These are phyloP conservation scores for Gymnothorax javanicus DNA, from an alignment of 2,797 vertebrate genomes.

Conservation along the genomic window DNA sequence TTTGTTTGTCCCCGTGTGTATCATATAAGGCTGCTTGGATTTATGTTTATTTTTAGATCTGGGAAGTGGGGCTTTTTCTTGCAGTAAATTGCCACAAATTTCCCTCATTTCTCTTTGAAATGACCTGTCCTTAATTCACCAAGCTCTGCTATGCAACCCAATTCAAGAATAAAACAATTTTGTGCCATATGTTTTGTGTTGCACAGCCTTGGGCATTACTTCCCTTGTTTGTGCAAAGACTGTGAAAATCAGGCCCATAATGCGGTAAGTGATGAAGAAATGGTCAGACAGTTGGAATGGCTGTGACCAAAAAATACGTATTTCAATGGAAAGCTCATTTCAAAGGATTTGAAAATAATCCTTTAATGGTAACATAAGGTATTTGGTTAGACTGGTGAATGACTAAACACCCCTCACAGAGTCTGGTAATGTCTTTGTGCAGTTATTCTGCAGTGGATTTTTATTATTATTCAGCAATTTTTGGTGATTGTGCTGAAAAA, in stretches of 20 bases:
- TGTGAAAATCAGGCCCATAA: constrained; percentile 44
- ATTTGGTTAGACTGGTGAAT: constrained; percentile 59
- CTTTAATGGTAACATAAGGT: constrained; percentile 72
- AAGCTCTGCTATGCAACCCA: neutral
- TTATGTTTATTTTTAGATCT: neutral
- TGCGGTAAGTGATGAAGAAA: constrained; percentile 78
- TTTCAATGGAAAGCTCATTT: constrained; percentile 76
- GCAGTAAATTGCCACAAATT: neutral
- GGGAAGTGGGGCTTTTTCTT: neutral
- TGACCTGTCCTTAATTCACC: neutral
- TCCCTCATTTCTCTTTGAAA: neutral
- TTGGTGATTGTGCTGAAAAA: neutral
- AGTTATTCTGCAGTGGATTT: constrained; percentile 11
- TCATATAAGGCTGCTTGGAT: neutral
- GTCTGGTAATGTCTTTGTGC: neutral
- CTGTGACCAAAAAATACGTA: constrained; percentile 70
- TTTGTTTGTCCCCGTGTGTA: neutral
- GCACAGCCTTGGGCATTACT: neutral
- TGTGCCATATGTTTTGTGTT: neutral
- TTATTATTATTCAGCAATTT: neutral
- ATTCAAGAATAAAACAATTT: neutral
- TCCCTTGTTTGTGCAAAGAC: constrained; percentile 1
- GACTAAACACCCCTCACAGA: constrained; percentile 50
- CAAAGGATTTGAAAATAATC: constrained; percentile 77
- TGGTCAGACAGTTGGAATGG: constrained; percentile 76